These are phyloP conservation scores for Netelia fuscicornis DNA, from an alignment of 2,888 invertebrate species.

Conservation along the genomic window DNA sequence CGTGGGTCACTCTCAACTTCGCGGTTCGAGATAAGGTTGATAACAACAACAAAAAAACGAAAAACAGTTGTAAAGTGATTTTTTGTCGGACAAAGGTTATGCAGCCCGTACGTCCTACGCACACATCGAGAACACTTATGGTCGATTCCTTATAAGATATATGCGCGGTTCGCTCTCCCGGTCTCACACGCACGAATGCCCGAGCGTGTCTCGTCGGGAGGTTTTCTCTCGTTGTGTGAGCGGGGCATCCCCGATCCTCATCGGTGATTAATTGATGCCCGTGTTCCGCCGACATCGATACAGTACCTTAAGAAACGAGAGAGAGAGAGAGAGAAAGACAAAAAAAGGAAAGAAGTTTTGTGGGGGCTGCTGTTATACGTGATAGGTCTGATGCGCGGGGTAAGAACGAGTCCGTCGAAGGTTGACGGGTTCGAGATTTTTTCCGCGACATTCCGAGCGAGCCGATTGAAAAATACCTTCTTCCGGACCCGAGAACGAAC, in stretches of 20 bases:
- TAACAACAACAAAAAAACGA: constrained; percentile 10
- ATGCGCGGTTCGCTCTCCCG: constrained; percentile 35
- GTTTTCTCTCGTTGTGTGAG: constrained; percentile 63
- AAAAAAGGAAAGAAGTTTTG: constrained; percentile 16
- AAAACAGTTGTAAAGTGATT: constrained; percentile 19
- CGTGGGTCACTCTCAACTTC: too few species aligned
- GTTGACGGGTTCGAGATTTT: constrained; percentile 72
- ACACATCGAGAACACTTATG: constrained; percentile 48
- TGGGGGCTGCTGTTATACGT: constrained; percentile 58
- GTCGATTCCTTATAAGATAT: constrained; percentile 62
- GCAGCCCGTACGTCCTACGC: constrained; percentile 36
- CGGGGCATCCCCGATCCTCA: constrained; percentile 78
- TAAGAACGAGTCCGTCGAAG: constrained; percentile 70
- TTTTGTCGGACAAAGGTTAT: constrained; percentile 63
- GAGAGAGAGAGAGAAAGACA: constrained; percentile 23
- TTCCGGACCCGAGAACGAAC: constrained; percentile 66
- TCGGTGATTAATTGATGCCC: constrained; percentile 82
- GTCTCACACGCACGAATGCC: constrained; percentile 64
- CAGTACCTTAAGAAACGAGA: constrained; percentile 49
- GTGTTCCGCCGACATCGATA: constrained; percentile 73
- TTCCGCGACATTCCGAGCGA: constrained; percentile 71
- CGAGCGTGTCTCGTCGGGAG: constrained; percentile 69
- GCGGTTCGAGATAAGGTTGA: constrained; percentile 28
- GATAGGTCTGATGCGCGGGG: constrained; percentile 56
- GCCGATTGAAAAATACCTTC: constrained; percentile 71